These are phyloP conservation scores for Acrobasis suavella DNA, from an alignment of 2,888 invertebrate species.

Conservation along the genomic window DNA sequence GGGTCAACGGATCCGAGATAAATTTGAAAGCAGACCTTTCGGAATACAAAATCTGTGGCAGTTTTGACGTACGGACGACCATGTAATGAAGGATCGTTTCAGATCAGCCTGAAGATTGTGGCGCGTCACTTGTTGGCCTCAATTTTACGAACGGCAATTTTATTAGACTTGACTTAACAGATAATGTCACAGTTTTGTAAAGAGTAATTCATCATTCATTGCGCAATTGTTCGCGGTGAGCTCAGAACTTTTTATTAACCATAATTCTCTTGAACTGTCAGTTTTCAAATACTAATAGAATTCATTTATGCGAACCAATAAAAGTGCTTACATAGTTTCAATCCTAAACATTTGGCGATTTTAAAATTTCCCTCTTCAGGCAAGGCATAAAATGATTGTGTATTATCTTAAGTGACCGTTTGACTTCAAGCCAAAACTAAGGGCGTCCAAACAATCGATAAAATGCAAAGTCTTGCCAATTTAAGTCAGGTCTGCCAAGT, in stretches of 20 bases:
- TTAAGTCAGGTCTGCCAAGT: slow-evolving; percentile 27
- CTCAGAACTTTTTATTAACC: neutral
- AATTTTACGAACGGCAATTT: slow-evolving; percentile 27
- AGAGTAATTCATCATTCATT: neutral
- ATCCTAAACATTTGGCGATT: neutral
- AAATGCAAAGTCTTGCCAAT: slow-evolving; percentile 37
- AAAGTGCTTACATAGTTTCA: neutral
- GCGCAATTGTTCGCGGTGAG: neutral
- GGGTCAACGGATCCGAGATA: slow-evolving; percentile 67
- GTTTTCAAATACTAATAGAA: neutral
- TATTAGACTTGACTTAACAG: slow-evolving; percentile 28
- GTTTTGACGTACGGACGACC: slow-evolving; percentile 46
- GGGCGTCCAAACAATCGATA: slow-evolving; percentile 35
- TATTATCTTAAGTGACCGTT: slow-evolving; percentile 22
- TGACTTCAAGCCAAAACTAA: slow-evolving; percentile 34
- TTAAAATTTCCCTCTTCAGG: slow-evolving; percentile 15
- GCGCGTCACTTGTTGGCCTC: slow-evolving; percentile 23
- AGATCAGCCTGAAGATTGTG: slow-evolving; percentile 32
- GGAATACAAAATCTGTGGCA: slow-evolving; percentile 59
- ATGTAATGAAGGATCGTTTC: slow-evolving; percentile 34
- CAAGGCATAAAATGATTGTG: no score
- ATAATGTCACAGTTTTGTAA: slow-evolving; percentile 18
- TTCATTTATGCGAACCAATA: neutral
- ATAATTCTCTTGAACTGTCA: neutral
- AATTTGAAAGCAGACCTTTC: slow-evolving; percentile 61